phyloP scores from a whole-genome alignment of 2,888 invertebrate species.

The Cepaea hortensis region DNA sequence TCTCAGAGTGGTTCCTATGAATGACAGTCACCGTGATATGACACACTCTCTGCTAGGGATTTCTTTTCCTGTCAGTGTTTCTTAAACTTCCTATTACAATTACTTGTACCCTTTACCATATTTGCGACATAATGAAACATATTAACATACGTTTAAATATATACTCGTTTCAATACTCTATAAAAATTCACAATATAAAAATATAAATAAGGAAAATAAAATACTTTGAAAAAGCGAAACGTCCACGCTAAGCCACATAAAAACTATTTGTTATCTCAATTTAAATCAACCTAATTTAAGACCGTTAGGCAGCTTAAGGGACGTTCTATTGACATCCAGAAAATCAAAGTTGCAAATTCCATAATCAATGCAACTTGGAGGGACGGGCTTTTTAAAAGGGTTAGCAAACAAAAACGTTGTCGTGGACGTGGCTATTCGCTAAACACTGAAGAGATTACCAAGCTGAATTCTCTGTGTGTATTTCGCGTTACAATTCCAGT shows the following conservation, averaged over 20 bases:
- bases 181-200: too few species aligned
- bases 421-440: too few species aligned
- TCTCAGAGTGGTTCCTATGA: too few species aligned
- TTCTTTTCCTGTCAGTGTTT: too few species aligned
- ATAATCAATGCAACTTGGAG: constrained; percentile 20
- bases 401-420: background rate
- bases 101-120: too few species aligned
- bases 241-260: background rate
- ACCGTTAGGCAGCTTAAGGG: constrained; percentile 12
- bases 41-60: too few species aligned
- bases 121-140: too few species aligned
- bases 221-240: background rate
- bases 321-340: constrained; percentile 3
- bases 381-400: background rate
- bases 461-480: too few species aligned
- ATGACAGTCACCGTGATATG: too few species aligned
- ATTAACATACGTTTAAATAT: background rate
- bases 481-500: too few species aligned
- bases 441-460: too few species aligned
- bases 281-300: constrained; percentile 12
- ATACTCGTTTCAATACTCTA: background rate
- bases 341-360: constrained; percentile 20
- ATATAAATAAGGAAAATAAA: background rate
- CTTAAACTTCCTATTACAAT: too few species aligned
- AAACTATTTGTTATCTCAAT: background rate